Percentiles rank a stretch among this genome's conserved stretches.
phyloP scores from a whole-genome alignment of 2,888 invertebrate genomes.

The Brassicogethes aeneus region DNA sequence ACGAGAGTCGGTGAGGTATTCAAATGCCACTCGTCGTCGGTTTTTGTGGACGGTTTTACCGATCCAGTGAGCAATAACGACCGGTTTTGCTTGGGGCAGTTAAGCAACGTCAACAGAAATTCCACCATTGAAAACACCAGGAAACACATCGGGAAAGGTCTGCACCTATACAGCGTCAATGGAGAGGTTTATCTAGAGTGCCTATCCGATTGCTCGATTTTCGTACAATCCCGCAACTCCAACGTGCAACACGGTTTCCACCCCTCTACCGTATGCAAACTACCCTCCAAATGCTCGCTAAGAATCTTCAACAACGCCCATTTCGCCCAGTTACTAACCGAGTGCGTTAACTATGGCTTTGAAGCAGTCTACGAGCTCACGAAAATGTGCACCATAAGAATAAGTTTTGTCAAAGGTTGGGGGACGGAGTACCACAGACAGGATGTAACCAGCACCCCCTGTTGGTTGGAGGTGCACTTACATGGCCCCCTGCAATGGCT shows the following conservation, averaged over 20 bases:
- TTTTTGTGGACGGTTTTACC: slow-evolving; percentile 97
- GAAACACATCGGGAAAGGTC: slow-evolving; percentile 89
- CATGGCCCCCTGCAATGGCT: slow-evolving; percentile 98
- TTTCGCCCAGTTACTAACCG: slow-evolving; percentile 90
- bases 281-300: slow-evolving; percentile 90
- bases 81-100: slow-evolving; percentile 92
- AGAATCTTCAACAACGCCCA: slow-evolving; percentile 99
- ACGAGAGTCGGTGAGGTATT: slow-evolving; percentile 96
- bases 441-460: slow-evolving; percentile 97
- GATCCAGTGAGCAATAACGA: slow-evolving; percentile 95
- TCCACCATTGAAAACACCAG: slow-evolving; percentile 98
- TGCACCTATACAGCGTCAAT: slow-evolving; percentile 63
- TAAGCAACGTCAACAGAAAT: slow-evolving; percentile 98
- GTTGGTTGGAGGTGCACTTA: slow-evolving; percentile 98
- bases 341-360: slow-evolving; percentile 96
- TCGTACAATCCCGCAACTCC: slow-evolving; percentile 97
- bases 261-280: slow-evolving; percentile 98
- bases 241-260: slow-evolving; percentile 98
- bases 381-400: slow-evolving; percentile 98
- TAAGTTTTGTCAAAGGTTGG: slow-evolving; percentile 99
- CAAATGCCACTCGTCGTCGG: slow-evolving; percentile 82
- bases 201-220: slow-evolving; percentile 93
- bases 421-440: slow-evolving; percentile 99
- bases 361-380: slow-evolving; percentile 98
- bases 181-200: slow-evolving; percentile 98